phyloP scores from a whole-genome alignment of 2,888 invertebrate genomes.

The Bedellia somnulentella region DNA sequence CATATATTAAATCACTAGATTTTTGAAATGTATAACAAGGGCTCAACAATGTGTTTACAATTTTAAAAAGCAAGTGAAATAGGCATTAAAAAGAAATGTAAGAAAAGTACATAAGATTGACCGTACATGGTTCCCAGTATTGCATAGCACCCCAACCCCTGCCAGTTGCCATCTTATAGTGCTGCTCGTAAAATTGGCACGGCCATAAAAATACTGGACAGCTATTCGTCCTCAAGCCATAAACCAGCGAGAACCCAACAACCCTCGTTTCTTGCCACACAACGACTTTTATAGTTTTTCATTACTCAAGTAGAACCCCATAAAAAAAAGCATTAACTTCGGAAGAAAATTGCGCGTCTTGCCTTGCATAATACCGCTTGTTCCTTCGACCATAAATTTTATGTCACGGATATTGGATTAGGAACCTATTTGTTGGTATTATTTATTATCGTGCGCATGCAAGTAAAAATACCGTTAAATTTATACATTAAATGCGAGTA shows the following conservation, averaged over 20 bases:
- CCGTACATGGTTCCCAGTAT: no score
- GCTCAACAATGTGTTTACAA: no score
- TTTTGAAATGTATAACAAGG: no score
- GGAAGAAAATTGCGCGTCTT: conserved; percentile 51
- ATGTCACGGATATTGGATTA: conserved; percentile 28
- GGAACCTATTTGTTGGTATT: conserved; percentile 24
- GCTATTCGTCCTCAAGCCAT: conserved; percentile 39
- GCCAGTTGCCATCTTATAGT: conserved; percentile 35
- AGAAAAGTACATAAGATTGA: no score
- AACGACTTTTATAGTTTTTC: conserved; percentile 54
- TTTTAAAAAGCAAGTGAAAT: no score
- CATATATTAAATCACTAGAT: no score
- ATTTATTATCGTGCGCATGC: no score
- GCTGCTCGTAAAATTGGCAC: conserved; percentile 38
- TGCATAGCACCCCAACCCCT: background rate
- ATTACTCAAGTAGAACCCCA: conserved; percentile 54
- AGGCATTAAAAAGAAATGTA: no score
- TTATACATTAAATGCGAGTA: no score
- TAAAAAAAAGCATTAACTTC: conserved; percentile 45
- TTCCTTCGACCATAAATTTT: conserved; percentile 30
- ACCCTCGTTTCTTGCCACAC: conserved; percentile 46
- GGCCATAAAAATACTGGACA: conserved; percentile 36
- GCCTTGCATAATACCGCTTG: conserved; percentile 46
- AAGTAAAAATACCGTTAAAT: no score
- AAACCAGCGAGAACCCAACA: conserved; percentile 46